These are phyloP conservation scores for Lithobates sylvaticus DNA, from an alignment of 2,797 vertebrate species.

Conservation along the genomic window DNA sequence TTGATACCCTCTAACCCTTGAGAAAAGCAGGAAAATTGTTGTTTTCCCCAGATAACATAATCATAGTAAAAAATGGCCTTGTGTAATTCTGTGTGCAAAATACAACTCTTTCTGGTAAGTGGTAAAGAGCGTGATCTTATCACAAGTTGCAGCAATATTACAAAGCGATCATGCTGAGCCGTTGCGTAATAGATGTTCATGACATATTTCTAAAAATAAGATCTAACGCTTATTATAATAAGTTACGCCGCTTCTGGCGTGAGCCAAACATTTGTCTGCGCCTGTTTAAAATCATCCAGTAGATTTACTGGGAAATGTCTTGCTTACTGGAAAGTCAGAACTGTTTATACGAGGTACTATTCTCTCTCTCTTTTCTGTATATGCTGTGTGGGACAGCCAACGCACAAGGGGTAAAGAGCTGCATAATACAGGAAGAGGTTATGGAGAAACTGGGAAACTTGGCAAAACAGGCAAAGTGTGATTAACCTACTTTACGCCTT, in stretches of 20 bases:
- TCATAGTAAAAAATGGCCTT: not conserved
- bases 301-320: constrained; percentile 27
- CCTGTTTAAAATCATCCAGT: constrained; percentile 19
- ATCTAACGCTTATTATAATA: not conserved
- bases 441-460: not conserved
- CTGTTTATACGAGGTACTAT: not conserved
- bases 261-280: constrained; percentile 4
- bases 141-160: constrained; percentile 11
- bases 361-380: not conserved
- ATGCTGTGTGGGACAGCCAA: not conserved
- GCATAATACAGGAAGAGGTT: not conserved
- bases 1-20: no score
- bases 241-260: not conserved
- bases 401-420: not conserved
- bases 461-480: no score
- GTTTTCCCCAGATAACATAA: not conserved
- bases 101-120: constrained; percentile 17
- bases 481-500: no score
- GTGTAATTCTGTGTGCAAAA: not conserved
- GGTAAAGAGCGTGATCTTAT: not conserved
- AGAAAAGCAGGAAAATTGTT: no score
- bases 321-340: constrained; percentile 31
- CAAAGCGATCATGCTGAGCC: not conserved
- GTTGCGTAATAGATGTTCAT: constrained; percentile 18
- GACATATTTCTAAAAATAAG: constrained; percentile 42